phyloP scores from a whole-genome alignment of 2,113 vertebrate genomes.

The Galemys pyrenaicus region DNA sequence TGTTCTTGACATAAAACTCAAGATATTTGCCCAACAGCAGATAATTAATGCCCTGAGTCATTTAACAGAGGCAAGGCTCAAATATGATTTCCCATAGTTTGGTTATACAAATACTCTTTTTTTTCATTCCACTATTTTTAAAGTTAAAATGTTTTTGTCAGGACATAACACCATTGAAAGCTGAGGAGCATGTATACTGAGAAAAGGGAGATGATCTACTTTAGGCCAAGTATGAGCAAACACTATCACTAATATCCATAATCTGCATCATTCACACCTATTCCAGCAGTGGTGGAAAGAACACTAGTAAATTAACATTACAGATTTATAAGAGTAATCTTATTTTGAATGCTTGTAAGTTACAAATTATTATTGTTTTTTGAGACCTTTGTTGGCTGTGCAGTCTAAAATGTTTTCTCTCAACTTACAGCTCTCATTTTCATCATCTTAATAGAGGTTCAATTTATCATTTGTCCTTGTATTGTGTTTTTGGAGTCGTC shows the following conservation, averaged over 20 bases:
- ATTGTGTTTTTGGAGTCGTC: not conserved
- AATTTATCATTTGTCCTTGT: not conserved
- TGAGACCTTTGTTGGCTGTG: not conserved
- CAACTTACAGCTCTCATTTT: not conserved
- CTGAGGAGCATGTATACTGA: not conserved
- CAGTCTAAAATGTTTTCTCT: not conserved
- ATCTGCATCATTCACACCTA: not conserved
- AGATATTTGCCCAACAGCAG: not conserved
- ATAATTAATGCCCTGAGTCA: not conserved
- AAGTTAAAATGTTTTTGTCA: not conserved
- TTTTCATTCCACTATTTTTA: too few relatives aligned
- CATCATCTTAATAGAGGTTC: not conserved
- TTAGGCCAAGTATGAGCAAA: not conserved
- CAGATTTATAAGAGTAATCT: too few relatives aligned
- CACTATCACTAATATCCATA: not conserved
- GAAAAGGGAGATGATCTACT: not conserved
- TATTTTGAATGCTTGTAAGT: not conserved
- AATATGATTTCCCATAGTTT: not conserved
- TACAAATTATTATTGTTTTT: not conserved
- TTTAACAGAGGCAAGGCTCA: not conserved
- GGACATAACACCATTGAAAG: not conserved
- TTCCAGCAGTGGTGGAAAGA: not conserved
- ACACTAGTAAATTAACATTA: not conserved
- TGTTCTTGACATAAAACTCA: not conserved
- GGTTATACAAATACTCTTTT: too few relatives aligned